Base-by-base conservation (phyloP, 2,113 vertebrate species). In the Callopanchax toddi region DNA sequence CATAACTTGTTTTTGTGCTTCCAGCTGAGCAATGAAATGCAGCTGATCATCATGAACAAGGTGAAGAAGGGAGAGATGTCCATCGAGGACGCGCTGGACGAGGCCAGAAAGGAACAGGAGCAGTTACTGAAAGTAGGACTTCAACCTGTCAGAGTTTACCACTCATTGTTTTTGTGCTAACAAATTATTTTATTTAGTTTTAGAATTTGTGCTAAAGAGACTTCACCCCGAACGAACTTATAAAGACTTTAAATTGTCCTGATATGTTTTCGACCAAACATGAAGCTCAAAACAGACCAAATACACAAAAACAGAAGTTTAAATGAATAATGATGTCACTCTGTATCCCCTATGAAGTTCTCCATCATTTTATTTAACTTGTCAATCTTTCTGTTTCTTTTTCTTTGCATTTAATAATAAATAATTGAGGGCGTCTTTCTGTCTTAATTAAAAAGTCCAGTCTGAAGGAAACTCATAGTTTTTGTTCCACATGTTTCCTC, bases 41-140 rank as follows among this genome's bases (percentile, higher is more conserved):
- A 93, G 78, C 86, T 93, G 57, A 89, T 71, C 60, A 79, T 92
- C 66, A 89, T 93, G 92, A 91, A 84, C 25, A 91, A 76, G 85
- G 91, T 94, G 64, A 95, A 92, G 88, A 93, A 69, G 0, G 93
- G 93, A 46, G 89, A 93, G 74, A 50, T 91, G 69, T 91, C 90
- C 59, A 88, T 93, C 3, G 91, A 94, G 0, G 93, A 88, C 8
- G 93, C 92, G 39, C 87, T 94, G 60, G 63, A 71, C 40, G 66
- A 91, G 84, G 93, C 92, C 44, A 86, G 80, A 71, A 87, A 62
- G 58, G 86, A 85, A 10, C 5, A 26, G 9, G 74, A 13, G 11
- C 50, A 48, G 40, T 39, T 39, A 6, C 3, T 50, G 11, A 60
- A 87, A 84, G 86, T 88, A 59, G 8, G 60, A 36, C 0, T 10